Evolutionary conservation across 1,140 invertebrate genomes (phyloP).

Genomic region (Papilio dardanus): DNA sequence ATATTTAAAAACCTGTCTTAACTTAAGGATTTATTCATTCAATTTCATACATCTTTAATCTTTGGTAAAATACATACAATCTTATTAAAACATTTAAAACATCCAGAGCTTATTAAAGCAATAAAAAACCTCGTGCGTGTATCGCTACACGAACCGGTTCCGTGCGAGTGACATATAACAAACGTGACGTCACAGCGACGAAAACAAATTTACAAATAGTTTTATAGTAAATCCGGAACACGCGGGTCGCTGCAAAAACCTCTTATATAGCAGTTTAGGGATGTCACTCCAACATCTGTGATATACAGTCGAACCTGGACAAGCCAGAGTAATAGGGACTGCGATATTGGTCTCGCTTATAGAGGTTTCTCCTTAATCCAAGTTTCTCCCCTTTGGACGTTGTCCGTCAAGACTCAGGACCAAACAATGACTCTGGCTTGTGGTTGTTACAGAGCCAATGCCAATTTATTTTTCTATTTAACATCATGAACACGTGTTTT

Average conservation of each 20-base stretch:
- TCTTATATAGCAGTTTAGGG: neutral
- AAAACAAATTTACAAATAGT: slow-evolving; percentile 20
- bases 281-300: too few species aligned
- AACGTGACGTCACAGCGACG: neutral
- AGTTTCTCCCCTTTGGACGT: too few species aligned
- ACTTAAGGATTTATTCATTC: too few species aligned
- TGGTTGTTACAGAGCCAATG: too few species aligned
- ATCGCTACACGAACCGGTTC: slow-evolving; percentile 5
- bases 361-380: too few species aligned
- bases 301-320: too few species aligned
- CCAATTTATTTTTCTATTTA: neutral
- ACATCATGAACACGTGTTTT: neutral
- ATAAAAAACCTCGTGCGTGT: slow-evolving; percentile 9
- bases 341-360: too few species aligned
- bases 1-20: too few species aligned
- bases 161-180: slow-evolving; percentile 8
- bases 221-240: slow-evolving; percentile 1
- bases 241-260: neutral
- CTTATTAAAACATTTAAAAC: neutral
- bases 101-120: slow-evolving; percentile 15
- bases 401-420: too few species aligned
- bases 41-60: too few species aligned
- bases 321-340: too few species aligned
- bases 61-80: neutral
- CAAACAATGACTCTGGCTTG: too few species aligned